Evolutionary conservation across 2,888 invertebrate genomes (phyloP), one percentile per base, ranked within the genome.

Genomic region (Myopa testacea): DNA sequence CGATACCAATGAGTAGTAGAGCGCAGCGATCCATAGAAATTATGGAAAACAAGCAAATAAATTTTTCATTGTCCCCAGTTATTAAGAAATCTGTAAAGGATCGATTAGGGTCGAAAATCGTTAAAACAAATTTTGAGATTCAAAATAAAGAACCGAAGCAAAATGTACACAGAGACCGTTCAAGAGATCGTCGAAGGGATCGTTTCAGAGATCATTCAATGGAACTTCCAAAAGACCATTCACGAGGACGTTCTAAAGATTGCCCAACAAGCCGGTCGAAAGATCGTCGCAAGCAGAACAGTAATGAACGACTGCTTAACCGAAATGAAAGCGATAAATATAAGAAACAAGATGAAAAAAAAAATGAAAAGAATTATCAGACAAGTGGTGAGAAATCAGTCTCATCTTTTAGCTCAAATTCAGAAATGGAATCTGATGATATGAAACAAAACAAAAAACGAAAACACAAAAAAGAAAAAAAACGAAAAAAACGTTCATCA

Each of bases 71-170:
- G 34, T 40, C 52, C 1, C 76, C 50, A n/a, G 55, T 65, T 70
- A 16, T 70, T 19, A 69, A 34, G 26, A 85, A 83, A 82, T 94
- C 95, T 0, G 93, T 95, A 0, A 95, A 95, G 87, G 95, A 95
- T 81, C 91, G 96, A 67, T 90, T 96, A 4, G 96, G 95, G 0
- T 93, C 94, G 1, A 87, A 87, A 80, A 80, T 86, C 68, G 79
- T 84, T 1, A 80, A 76, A 70, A 40, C 77, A 71, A 40, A 65
- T 10, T 16, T 38, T 62, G 62, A 70, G 63, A n/a, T 65, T 65
- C n/a, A 71, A 37, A 72, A 63, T 16, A 19, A 45, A 26, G 2
- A 78, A 60, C 73, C 40, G 16, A 81, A 77, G 7, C 75, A 77
- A 75, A 70, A 63, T 78, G 77, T 0, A 76, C 26, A 16, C 73